Evolutionary conservation across 2,888 invertebrate species (phyloP).

Genomic region (Aporophyla nigra): DNA sequence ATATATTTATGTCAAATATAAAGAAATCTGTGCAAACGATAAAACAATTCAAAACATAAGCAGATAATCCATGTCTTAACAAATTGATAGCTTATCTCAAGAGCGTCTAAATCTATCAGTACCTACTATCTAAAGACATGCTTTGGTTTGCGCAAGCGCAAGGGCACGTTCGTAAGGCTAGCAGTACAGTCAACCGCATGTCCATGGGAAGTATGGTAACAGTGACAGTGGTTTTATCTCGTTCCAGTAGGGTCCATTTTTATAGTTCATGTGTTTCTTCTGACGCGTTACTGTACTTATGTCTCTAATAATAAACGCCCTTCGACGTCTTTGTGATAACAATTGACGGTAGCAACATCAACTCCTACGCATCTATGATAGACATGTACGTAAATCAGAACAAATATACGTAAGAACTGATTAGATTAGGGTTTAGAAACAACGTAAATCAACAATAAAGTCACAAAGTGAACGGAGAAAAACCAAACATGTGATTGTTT

Average conservation of each 20-base stretch:
- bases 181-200: slow-evolving; percentile 1
- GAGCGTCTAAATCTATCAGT: slow-evolving; percentile 26
- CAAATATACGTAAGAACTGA: slow-evolving; percentile 28
- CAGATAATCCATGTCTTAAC: slow-evolving; percentile 41
- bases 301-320: slow-evolving; percentile 21
- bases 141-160: slow-evolving; percentile 26
- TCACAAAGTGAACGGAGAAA: background rate
- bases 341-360: slow-evolving; percentile 25
- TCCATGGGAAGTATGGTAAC: background rate
- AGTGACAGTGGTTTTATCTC: background rate
- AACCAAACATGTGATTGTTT: slow-evolving; percentile 28
- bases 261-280: background rate
- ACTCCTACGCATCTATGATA: slow-evolving; percentile 23
- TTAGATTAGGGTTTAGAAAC: slow-evolving; percentile 32
- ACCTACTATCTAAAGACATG: slow-evolving; percentile 33
- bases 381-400: slow-evolving; percentile 35
- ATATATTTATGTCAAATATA: background rate
- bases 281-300: background rate
- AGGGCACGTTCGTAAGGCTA: background rate
- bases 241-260: background rate
- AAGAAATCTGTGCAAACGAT: background rate
- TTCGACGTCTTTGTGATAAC: slow-evolving; percentile 46
- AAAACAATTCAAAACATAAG: slow-evolving; percentile 27
- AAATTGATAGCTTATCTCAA: slow-evolving; percentile 49
- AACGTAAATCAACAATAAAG: background rate